These are phyloP conservation scores for Petrolisthes manimaculis DNA, from an alignment of 2,888 invertebrate species.

Conservation along the genomic window DNA sequence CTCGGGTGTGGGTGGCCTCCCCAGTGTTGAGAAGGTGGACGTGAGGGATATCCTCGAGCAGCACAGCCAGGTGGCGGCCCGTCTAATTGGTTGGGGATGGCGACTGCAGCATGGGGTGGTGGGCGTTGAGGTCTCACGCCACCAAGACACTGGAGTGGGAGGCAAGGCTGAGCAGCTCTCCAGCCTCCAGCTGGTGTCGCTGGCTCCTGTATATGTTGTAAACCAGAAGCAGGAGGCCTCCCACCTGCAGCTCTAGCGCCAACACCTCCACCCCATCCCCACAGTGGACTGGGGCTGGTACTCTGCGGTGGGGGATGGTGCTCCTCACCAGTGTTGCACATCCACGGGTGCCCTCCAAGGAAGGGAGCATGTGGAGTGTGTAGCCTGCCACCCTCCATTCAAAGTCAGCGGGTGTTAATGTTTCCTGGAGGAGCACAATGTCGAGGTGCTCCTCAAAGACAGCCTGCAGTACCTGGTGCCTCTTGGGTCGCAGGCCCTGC, in stretches of 20 bases:
- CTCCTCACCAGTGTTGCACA: neutral
- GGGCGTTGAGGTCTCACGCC: constrained; percentile 13
- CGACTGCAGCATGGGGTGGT: neutral
- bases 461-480: too few species aligned
- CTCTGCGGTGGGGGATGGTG: constrained; percentile 11
- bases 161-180: constrained; percentile 18
- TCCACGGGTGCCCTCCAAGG: neutral
- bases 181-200: constrained; percentile 9
- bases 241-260: constrained; percentile 14
- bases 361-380: too few species aligned
- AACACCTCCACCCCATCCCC: constrained; percentile 17
- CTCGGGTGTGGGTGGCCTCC: neutral
- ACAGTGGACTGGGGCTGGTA: constrained; percentile 8
- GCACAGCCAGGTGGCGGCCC: constrained; percentile 12
- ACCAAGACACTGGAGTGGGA: neutral
- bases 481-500: too few species aligned
- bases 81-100: constrained; percentile 4
- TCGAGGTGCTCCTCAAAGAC: too few species aligned
- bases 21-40: constrained; percentile 6
- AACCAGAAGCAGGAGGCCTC: neutral
- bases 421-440: too few species aligned
- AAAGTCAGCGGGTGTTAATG: too few species aligned
- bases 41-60: constrained; percentile 7
- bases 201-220: constrained; percentile 35
- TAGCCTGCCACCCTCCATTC: too few species aligned